Evolutionary conservation across 2,797 vertebrate species (phyloP).

Genomic region (Squalus acanthias): DNA sequence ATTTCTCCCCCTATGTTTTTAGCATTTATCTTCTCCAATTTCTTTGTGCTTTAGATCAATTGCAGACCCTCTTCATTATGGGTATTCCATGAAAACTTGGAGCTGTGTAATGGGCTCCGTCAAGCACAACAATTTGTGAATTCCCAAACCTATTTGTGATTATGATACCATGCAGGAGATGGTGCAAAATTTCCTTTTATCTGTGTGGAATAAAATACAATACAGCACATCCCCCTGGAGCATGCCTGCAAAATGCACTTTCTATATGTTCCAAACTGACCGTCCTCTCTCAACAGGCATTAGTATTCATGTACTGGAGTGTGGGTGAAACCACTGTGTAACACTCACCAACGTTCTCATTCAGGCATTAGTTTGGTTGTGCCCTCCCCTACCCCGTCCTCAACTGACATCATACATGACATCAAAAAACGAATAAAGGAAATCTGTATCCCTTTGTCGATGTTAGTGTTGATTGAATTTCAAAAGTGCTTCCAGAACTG

Average conservation of each 20-base stretch:
- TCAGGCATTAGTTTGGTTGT: not conserved
- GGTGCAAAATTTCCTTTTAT: not conserved
- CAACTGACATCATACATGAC: not conserved
- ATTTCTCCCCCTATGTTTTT: not conserved
- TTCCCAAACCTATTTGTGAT: not conserved
- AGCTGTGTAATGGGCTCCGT: not conserved
- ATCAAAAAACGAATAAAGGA: not conserved
- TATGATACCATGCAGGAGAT: not conserved
- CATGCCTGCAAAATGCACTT: not conserved
- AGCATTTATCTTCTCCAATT: not conserved
- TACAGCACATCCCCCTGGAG: not conserved
- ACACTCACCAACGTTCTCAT: not conserved
- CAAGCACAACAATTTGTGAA: not conserved
- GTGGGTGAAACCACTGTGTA: not conserved
- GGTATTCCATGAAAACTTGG: not conserved
- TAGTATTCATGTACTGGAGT: not conserved
- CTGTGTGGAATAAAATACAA: not conserved
- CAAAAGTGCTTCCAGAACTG: not conserved
- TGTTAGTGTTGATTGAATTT: conserved; percentile 8
- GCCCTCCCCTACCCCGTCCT: not conserved
- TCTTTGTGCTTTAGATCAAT: not conserved
- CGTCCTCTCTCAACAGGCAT: not conserved
- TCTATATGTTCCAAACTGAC: not conserved
- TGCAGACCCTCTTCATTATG: not conserved
- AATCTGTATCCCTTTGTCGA: not conserved